Base-by-base conservation (phyloP, 2,113 vertebrate species). In the Oxygymnocypris stewartii region DNA sequence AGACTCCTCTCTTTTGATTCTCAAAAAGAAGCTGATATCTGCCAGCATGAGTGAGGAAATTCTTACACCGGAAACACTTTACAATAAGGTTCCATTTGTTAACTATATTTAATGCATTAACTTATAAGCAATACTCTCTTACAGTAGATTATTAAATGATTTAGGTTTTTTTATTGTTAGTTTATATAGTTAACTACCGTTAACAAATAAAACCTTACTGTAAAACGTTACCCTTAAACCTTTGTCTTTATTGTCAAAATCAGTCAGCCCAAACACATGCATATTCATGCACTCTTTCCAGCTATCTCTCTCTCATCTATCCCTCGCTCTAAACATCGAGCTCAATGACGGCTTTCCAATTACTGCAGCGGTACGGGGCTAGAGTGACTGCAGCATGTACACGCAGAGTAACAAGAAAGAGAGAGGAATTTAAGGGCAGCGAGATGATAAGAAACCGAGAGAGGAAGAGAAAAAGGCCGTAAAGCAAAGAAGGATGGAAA, bases 281-380 rank as follows among this genome's bases (percentile, higher is more conserved):
- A 49, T 89, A 87, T 87, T 84, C 87, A 54, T 6, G 40, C 88
- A 85, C 86, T 82, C 61, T 86, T 77, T 76, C 69, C 82, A 73
- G 61, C 59, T 74, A 4, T 71, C 80, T n/a, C 16, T 40, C 63
- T 10, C 80, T 88, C 61, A 81, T 87, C 84, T 87, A n/a, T 73
- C 57, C 79, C 79, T 82, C 87, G 78, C 86, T 88, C 57, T 74
- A 91, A 92, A 93, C 93, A 93, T 89, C 61, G 84, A 85, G 88
- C 90, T 92, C 88, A 88, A 90, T 92, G 94, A 94, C 87, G 93
- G 92, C 92, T 94, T 95, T 95, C 93, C 93, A 94, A 95, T 95
- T 94, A 95, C 92, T 86, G 90, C 90, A 90, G 90, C 91, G 92
- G 92, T 90, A 88, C 88, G 88, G 85, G 89, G 89, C 86, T 69